phyloP scores from a whole-genome alignment of 2,888 invertebrate genomes.

The Drosophila helvetica region DNA sequence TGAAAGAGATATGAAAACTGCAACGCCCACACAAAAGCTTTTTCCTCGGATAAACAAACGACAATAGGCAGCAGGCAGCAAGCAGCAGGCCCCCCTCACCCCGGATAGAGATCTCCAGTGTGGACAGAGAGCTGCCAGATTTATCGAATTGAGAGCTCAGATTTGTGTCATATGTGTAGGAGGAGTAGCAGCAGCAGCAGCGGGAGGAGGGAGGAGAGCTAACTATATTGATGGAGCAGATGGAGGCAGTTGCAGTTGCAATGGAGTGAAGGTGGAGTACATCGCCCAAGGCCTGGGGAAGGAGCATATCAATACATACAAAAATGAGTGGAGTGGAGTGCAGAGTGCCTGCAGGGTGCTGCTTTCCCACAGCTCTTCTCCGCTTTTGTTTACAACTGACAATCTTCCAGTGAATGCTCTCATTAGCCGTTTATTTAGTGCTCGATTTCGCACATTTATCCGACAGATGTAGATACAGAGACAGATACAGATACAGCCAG shows the following conservation, averaged over 20 bases:
- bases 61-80: slow-evolving; percentile 27
- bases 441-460: slow-evolving; percentile 55
- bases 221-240: neutral
- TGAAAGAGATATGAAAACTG: slow-evolving; percentile 25
- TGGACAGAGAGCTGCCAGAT: slow-evolving; percentile 19
- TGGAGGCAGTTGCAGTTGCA: neutral
- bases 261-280: too few species aligned
- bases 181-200: neutral
- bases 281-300: too few species aligned
- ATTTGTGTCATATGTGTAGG: slow-evolving; percentile 18
- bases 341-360: too few species aligned
- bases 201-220: neutral
- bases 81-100: neutral
- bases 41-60: slow-evolving; percentile 36
- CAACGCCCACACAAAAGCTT: slow-evolving; percentile 43
- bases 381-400: slow-evolving; percentile 25
- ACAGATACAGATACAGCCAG: slow-evolving; percentile 18
- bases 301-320: too few species aligned
- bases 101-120: slow-evolving; percentile 34
- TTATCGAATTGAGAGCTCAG: slow-evolving; percentile 38
- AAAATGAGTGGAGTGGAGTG: too few species aligned
- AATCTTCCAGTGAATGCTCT: slow-evolving; percentile 26
- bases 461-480: slow-evolving; percentile 37
- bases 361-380: too few species aligned
- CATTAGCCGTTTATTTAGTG: too few species aligned